phyloP scores from a whole-genome alignment of 2,797 vertebrate genomes.

The Apogon hyalosoma region DNA sequence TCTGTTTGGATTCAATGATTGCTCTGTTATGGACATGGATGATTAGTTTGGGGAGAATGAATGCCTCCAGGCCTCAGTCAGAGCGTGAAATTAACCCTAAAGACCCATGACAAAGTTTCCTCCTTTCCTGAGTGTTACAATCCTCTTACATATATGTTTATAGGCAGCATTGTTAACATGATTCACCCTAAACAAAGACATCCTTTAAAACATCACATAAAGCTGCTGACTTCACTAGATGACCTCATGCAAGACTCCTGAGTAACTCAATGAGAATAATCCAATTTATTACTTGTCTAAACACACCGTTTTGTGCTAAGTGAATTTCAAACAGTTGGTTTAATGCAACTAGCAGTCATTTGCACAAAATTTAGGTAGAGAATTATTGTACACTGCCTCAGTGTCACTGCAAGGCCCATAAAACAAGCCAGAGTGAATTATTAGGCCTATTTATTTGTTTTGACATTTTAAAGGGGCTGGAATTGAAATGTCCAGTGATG shows the following conservation, averaged over 20 bases:
- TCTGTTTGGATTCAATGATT: neutral
- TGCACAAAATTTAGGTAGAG: slow-evolving; percentile 1
- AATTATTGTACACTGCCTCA: neutral
- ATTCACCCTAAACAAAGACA: neutral
- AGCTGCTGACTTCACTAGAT: neutral
- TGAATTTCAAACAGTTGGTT: slow-evolving; percentile 32
- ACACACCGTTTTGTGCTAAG: slow-evolving; percentile 22
- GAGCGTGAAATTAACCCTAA: neutral
- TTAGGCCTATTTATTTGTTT: too few relatives aligned
- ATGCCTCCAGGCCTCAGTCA: neutral
- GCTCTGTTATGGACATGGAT: slow-evolving; percentile 1
- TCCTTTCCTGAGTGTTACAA: neutral
- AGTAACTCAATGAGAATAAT: slow-evolving; percentile 54
- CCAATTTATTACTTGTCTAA: slow-evolving; percentile 55
- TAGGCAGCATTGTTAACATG: neutral
- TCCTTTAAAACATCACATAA: neutral
- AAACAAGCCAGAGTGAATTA: too few relatives aligned
- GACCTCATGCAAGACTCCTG: neutral
- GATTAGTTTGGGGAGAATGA: slow-evolving; percentile 8
- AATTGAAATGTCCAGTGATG: too few relatives aligned
- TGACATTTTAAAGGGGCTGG: too few relatives aligned
- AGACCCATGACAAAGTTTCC: neutral
- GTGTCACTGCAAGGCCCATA: neutral
- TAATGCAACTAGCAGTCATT: too few relatives aligned
- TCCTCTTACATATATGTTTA: rapidly evolving